These are phyloP conservation scores for Megathymus violae DNA, from an alignment of 1,140 invertebrate genomes.

Conservation along the genomic window DNA sequence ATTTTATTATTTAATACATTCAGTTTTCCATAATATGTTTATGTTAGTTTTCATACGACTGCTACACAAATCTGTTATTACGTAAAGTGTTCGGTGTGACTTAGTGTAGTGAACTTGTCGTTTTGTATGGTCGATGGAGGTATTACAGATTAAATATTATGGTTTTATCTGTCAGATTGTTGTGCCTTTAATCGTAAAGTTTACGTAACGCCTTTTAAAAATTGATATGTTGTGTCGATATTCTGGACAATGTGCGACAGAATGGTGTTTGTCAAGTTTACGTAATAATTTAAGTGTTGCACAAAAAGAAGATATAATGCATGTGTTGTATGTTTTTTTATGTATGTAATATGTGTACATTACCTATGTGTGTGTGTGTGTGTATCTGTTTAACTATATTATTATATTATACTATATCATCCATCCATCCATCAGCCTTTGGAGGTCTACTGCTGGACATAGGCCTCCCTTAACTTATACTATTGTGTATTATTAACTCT, in stretches of 20 bases:
- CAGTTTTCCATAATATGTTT: too few relatives aligned
- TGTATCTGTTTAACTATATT: too few relatives aligned
- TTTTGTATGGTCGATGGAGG: slow-evolving; percentile 7
- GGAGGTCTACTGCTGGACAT: too few relatives aligned
- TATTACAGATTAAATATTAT: slow-evolving; percentile 8
- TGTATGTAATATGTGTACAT: not conserved
- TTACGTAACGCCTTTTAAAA: not conserved
- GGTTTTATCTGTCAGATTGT: not conserved
- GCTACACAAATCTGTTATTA: slow-evolving; percentile 4
- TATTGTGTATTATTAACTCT: too few relatives aligned
- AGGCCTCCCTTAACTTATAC: too few relatives aligned
- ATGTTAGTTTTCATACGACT: not conserved
- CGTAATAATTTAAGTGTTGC: slow-evolving; percentile 13
- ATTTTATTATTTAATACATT: too few relatives aligned
- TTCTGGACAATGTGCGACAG: not conserved
- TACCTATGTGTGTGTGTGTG: slow-evolving; percentile 5
- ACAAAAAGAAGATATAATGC: slow-evolving; percentile 9
- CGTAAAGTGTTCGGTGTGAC: not conserved
- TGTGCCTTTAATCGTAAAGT: slow-evolving; percentile 3
- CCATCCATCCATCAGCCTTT: too few relatives aligned
- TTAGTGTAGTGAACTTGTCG: slow-evolving; percentile 3
- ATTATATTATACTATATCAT: too few relatives aligned
- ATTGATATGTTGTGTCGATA: too few relatives aligned
- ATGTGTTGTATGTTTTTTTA: slow-evolving; percentile 22
- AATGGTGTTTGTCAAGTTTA: slow-evolving; percentile 14